Percentiles rank a stretch among this genome's conserved stretches.
These are phyloP conservation scores for Arrhamphus sclerolepis DNA, from an alignment of 2,797 vertebrate genomes.

Conservation along the genomic window DNA sequence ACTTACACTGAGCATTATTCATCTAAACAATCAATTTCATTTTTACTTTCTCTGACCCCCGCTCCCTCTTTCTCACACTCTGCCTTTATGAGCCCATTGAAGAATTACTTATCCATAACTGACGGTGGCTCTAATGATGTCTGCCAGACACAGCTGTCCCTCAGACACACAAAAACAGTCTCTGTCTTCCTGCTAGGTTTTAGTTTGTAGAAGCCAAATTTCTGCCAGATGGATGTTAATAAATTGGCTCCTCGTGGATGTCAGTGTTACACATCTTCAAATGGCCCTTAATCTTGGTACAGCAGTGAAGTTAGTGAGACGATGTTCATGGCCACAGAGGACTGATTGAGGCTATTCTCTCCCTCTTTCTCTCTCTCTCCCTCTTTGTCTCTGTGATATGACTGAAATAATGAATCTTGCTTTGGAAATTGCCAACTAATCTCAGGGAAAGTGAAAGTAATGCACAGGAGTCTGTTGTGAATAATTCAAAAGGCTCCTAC, in stretches of 20 bases:
- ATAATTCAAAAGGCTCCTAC: slow-evolving; percentile 28
- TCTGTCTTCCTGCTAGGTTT: slow-evolving; percentile 14
- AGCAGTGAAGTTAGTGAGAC: slow-evolving; percentile 27
- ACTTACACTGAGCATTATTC: slow-evolving; percentile 29
- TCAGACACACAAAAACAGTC: neutral
- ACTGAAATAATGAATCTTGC: slow-evolving; percentile 35
- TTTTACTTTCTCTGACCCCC: slow-evolving; percentile 49
- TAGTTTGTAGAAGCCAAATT: slow-evolving; percentile 22
- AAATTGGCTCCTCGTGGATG: slow-evolving; percentile 65
- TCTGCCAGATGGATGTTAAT: slow-evolving; percentile 47
- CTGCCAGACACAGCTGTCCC: slow-evolving; percentile 40
- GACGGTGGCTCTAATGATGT: slow-evolving; percentile 59
- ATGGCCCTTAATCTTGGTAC: slow-evolving; percentile 31
- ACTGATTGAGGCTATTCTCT: neutral
- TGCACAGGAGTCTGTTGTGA: slow-evolving; percentile 14
- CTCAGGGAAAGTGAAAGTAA: slow-evolving; percentile 22
- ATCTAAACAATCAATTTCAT: slow-evolving; percentile 55
- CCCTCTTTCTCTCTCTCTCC: neutral
- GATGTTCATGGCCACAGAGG: slow-evolving; percentile 19
- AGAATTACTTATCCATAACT: slow-evolving; percentile 62
- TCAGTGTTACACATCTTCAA: slow-evolving; percentile 42
- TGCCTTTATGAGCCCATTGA: slow-evolving; percentile 55
- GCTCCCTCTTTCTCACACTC: slow-evolving; percentile 28
- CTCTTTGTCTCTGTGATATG: neutral
- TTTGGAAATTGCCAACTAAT: slow-evolving; percentile 32